Conservation (phyloP, 35 echinoderm and acorn worm genomes). For the Chiridota heheva region DNA sequence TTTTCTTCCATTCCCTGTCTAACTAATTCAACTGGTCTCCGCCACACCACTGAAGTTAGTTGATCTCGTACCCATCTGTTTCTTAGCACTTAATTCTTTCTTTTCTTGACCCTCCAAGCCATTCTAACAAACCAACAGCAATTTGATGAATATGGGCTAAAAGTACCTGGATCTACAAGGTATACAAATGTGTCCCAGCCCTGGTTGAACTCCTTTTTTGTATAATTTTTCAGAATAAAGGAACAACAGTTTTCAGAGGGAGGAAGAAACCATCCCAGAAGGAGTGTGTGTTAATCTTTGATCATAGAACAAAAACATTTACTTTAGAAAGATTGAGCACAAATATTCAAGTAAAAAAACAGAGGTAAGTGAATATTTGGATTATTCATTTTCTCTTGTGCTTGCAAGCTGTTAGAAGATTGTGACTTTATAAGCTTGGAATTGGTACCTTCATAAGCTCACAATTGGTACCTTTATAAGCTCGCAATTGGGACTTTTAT, state of each 20-base stretch:
- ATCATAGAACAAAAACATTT: constrained; percentile 82
- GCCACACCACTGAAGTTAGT: no score
- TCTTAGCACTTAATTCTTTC: background rate
- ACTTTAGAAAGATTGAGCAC: constrained; percentile 77
- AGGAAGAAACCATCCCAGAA: constrained; percentile 78
- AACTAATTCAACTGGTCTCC: no score
- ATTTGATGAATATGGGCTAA: background rate
- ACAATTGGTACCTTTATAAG: no score
- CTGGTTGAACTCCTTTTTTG: background rate
- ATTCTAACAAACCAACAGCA: background rate
- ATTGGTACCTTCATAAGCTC: no score
- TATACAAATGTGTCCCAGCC: background rate
- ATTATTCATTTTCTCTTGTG: no score
- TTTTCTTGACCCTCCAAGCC: background rate
- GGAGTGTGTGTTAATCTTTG: constrained; percentile 95
- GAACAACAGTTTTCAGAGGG: constrained; percentile 81
- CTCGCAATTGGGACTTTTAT: no score
- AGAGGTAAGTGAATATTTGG: constrained; percentile 51
- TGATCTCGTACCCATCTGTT: background rate
- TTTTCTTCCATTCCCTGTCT: no score
- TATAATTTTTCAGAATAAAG: constrained; percentile 63
- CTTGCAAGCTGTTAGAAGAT: no score
- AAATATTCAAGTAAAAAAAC: constrained; percentile 89
- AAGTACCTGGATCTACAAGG: background rate
- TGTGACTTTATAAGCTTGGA: no score